Base-by-base conservation (phyloP, 2,113 vertebrate genomes). In the Micromys minutus region DNA sequence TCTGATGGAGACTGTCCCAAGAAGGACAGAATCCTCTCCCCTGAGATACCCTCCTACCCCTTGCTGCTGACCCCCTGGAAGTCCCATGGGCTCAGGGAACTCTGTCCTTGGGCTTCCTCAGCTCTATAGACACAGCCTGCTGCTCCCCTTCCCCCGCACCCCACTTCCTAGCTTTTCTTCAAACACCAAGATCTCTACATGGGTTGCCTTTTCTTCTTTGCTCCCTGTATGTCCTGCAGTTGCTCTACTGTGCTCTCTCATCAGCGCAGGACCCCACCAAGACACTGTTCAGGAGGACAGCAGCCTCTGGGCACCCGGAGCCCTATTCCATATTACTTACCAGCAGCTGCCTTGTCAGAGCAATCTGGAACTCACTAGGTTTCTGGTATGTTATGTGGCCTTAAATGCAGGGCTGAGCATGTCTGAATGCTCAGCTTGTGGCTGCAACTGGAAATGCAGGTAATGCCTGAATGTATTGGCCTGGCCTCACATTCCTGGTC, bases 211-310 rank as follows among this genome's bases (percentile, higher is more conserved):
- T 31, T 74, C 81, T 26, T 47, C 11, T 39, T 6, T 16, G n/a
- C 12, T 29, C 45, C 59, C 17, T 24, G 4, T 24, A n/a, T 67
- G 59, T 0, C 5, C 0, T 22, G 7, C 0, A 0, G 0, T 1
- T 3, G 3, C 50, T 74, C 34, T 10, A 1, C 52, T 42, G 55
- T 21, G 39, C 52, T 55, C 50, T n/a, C 34, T 42, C 4, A 16
- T 29, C 36, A 26, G 34, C 34, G 80, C 22, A 63, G 24, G 34
- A n/a, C 85, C 10, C 9, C 59, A 31, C 15, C 15, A 47, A 55
- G 59, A 16, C 0, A 10, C 52, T 69, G 87, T 16, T 36, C 0
- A 5, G 0, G 6, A 1, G 0, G 2, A 29, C 17, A 75, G 26
- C 0, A 10, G 67, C 42, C 72, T 45, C 42, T 75, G 42, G 31